A percentile compares a stretch with the other conserved stretches of the same genome.
These are phyloP conservation scores for Conus canariensis DNA, from an alignment of 2,888 invertebrate species.

Conservation along the genomic window DNA sequence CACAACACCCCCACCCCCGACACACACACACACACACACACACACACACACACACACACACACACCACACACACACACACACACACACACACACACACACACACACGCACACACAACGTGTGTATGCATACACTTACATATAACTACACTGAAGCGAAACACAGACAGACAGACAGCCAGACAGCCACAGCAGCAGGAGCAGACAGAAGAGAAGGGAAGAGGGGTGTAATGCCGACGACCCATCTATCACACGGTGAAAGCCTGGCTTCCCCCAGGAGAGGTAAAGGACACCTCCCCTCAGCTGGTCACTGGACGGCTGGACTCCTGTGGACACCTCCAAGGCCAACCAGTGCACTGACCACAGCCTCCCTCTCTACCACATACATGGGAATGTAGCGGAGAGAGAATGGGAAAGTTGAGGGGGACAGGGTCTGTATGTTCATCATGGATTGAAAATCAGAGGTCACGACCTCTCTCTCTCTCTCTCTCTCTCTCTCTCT, in stretches of 20 bases:
- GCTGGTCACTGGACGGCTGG: background rate
- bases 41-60: background rate
- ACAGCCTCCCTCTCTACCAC: background rate
- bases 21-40: background rate
- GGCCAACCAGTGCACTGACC: too few relatives aligned
- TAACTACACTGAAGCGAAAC: too few relatives aligned
- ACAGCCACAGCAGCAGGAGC: background rate
- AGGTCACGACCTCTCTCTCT: background rate
- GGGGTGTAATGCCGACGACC: background rate
- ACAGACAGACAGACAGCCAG: constrained; percentile 2
- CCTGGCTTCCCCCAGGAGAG: background rate
- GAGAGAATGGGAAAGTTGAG: too few relatives aligned
- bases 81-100: background rate
- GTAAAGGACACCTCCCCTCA: constrained; percentile 14
- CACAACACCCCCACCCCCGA: too few relatives aligned
- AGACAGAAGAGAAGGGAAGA: background rate
- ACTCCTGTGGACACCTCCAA: background rate
- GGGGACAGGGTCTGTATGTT: background rate
- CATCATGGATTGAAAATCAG: background rate
- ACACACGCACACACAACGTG: background rate
- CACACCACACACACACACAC: background rate
- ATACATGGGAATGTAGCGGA: too few relatives aligned
- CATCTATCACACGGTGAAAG: background rate
- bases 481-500: constrained; percentile 1
- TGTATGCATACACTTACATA: too few relatives aligned